A percentile compares a stretch with the other conserved stretches of the same genome.
phyloP scores from a whole-genome alignment of 2,797 vertebrate species.

The Botia almorhae region DNA sequence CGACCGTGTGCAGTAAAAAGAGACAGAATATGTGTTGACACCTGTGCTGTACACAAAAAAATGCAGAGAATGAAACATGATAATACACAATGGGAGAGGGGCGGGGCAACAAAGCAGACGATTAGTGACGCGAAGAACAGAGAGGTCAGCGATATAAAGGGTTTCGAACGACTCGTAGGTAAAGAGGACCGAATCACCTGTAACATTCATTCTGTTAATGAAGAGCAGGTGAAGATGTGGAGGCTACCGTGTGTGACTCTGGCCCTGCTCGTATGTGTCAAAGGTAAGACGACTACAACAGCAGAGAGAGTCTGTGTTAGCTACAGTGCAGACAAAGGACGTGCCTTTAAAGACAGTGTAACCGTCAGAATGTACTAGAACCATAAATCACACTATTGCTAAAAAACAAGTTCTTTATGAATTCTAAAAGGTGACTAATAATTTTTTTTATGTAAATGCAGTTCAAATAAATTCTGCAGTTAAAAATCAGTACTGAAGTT shows the following conservation, averaged over 20 bases:
- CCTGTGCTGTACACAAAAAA: not conserved
- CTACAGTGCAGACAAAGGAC: too few relatives aligned
- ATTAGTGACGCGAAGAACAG: not conserved
- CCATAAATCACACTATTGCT: too few relatives aligned
- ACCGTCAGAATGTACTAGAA: too few relatives aligned
- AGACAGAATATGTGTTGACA: not conserved
- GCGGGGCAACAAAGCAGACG: not conserved
- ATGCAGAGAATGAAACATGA: not conserved
- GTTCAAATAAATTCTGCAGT: too few relatives aligned
- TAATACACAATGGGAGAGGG: not conserved
- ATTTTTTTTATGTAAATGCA: too few relatives aligned
- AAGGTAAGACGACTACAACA: constrained; percentile 38
- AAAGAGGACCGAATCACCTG: not conserved
- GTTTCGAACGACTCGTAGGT: not conserved
- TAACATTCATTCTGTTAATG: not conserved
- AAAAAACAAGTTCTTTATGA: too few relatives aligned
- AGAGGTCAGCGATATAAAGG: constrained; percentile 13
- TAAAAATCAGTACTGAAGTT: too few relatives aligned
- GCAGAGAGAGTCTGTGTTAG: too few relatives aligned
- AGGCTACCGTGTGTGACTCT: constrained; percentile 15
- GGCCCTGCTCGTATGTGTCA: constrained; percentile 8
- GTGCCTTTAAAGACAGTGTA: too few relatives aligned
- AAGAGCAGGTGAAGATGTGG: constrained; percentile 36
- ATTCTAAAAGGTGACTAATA: too few relatives aligned
- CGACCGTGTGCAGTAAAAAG: not conserved